Evolutionary conservation across 2,113 vertebrate genomes (phyloP).

Genomic region (Marmota flaviventris): DNA sequence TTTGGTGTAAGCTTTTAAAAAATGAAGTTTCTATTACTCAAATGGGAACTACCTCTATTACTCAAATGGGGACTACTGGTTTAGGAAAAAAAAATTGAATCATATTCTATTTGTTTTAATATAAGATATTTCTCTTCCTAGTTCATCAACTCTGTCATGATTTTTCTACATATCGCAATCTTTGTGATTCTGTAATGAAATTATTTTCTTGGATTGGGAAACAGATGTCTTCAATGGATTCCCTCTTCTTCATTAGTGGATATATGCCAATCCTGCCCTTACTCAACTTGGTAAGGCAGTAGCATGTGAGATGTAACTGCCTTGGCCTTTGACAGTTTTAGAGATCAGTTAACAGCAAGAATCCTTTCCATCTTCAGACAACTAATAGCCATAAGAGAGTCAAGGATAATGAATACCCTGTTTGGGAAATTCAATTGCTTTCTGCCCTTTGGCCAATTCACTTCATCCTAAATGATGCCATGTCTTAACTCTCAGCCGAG

Average conservation of each 20-base stretch:
- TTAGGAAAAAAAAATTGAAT: constrained; percentile 20
- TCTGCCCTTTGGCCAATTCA: background rate
- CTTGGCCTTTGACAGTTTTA: background rate
- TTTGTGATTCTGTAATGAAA: background rate
- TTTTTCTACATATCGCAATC: background rate
- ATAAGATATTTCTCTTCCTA: background rate
- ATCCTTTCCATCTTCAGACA: background rate
- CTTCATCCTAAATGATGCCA: background rate
- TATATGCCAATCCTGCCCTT: background rate
- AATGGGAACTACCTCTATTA: background rate
- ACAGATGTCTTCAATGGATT: background rate
- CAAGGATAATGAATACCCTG: constrained; percentile 5
- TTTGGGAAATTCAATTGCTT: constrained; percentile 10
- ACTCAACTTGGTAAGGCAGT: background rate
- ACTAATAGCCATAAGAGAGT: background rate
- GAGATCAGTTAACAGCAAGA: background rate
- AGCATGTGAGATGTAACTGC: background rate
- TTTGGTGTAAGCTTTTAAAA: background rate
- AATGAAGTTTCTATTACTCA: background rate
- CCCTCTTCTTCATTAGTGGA: background rate
- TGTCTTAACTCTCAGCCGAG: background rate
- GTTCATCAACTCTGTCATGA: background rate
- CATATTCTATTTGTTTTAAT: background rate
- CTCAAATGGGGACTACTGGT: background rate
- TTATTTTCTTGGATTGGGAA: background rate